Percentiles rank a stretch among this genome's conserved stretches.
These are phyloP conservation scores for Abscondita cerata DNA, from an alignment of 2,888 invertebrate species.

Conservation along the genomic window DNA sequence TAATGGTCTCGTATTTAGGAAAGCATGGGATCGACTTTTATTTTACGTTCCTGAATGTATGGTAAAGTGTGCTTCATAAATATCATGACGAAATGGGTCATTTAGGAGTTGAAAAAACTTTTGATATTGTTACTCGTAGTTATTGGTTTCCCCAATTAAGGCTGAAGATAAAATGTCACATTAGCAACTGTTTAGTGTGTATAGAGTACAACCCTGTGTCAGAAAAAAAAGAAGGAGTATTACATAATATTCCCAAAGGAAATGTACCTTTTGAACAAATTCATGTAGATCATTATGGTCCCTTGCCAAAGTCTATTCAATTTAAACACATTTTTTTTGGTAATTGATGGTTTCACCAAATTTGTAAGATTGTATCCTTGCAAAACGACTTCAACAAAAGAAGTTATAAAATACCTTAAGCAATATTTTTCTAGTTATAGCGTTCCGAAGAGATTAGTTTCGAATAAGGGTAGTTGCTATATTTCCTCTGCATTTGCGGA, in stretches of 20 bases:
- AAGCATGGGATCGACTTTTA: constrained; percentile 15
- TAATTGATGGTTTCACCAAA: constrained; percentile 16
- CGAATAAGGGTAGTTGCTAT: constrained; percentile 45
- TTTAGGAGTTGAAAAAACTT: constrained; percentile 33
- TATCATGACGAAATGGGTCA: constrained; percentile 47
- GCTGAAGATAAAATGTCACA: constrained; percentile 5
- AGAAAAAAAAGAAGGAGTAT: constrained; percentile 4
- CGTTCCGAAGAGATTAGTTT: constrained; percentile 28
- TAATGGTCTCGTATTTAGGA: constrained; percentile 13
- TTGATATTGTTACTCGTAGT: not conserved
- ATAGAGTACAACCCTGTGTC: not conserved
- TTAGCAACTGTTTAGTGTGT: constrained; percentile 11
- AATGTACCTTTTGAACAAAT: not conserved
- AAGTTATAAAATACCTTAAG: constrained; percentile 7
- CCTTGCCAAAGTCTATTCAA: constrained; percentile 6
- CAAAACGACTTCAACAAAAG: not conserved
- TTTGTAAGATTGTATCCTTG: constrained; percentile 11
- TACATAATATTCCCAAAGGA: constrained; percentile 12
- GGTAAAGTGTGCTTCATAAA: constrained; percentile 40
- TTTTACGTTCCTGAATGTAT: constrained; percentile 42
- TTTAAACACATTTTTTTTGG: constrained; percentile 4
- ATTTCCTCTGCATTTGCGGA: constrained; percentile 41
- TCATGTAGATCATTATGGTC: constrained; percentile 14
- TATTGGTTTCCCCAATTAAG: constrained; percentile 15
- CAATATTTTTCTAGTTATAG: constrained; percentile 23